These are phyloP conservation scores for Clitarchus hookeri DNA, from an alignment of 2,888 invertebrate species.

Conservation along the genomic window DNA sequence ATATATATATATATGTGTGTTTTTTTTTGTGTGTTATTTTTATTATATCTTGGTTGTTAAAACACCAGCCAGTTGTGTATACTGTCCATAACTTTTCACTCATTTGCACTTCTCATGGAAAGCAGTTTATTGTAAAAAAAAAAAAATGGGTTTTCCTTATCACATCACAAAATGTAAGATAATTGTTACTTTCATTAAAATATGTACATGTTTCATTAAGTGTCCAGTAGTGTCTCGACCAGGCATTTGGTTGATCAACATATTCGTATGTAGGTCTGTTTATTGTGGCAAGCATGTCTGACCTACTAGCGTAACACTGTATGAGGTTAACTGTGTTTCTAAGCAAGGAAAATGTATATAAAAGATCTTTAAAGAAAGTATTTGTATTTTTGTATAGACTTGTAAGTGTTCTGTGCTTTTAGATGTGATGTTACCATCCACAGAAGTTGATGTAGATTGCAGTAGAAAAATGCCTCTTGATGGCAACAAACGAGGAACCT, in stretches of 20 bases:
- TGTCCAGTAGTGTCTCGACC: neutral
- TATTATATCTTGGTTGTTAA: too few relatives aligned
- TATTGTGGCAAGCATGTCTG: neutral
- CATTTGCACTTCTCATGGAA: too few relatives aligned
- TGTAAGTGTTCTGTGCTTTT: neutral
- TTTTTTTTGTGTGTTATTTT: too few relatives aligned
- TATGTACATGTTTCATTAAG: neutral
- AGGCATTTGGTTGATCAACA: neutral
- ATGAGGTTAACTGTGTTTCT: neutral
- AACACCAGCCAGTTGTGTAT: too few relatives aligned
- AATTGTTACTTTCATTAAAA: neutral
- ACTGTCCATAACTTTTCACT: too few relatives aligned
- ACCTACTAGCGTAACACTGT: neutral
- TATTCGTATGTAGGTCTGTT: neutral
- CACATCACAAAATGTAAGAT: neutral
- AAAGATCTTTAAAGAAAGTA: neutral
- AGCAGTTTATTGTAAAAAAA: too few relatives aligned
- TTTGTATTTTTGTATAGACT: neutral
- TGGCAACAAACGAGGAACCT: constrained; percentile 6
- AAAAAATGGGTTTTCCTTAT: too few relatives aligned
- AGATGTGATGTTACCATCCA: neutral
- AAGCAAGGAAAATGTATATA: neutral
- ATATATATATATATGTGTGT: too few relatives aligned
- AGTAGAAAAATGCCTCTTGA: neutral
- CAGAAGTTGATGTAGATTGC: neutral